phyloP scores from a whole-genome alignment of 2,888 invertebrate genomes.

The Agrilus cyanescens region DNA sequence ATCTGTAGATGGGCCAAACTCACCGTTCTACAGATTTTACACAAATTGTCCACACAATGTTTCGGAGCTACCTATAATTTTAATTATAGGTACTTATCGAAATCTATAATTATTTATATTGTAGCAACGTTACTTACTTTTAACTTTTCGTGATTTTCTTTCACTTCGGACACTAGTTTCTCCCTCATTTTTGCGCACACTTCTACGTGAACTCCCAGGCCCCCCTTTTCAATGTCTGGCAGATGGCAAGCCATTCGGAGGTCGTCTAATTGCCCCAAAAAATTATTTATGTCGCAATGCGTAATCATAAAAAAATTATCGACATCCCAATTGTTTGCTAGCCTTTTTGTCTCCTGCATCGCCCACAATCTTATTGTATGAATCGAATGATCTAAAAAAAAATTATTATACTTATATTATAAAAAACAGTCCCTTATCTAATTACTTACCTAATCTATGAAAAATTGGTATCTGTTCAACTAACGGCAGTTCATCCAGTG shows the following conservation, averaged over 20 bases:
- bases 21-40: conserved; percentile 62
- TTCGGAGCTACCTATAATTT: conserved; percentile 52
- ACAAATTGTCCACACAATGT: conserved; percentile 59
- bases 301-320: conserved; percentile 59
- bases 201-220: conserved; percentile 60
- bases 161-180: conserved; percentile 69
- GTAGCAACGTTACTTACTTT: conserved; percentile 41
- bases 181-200: conserved; percentile 72
- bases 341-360: conserved; percentile 54
- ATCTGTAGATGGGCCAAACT: conserved; percentile 72
- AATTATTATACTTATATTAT: background rate
- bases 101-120: background rate
- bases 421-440: background rate
- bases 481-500: conserved; percentile 63
- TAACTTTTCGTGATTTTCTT: conserved; percentile 59
- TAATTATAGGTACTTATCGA: background rate
- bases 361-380: conserved; percentile 73
- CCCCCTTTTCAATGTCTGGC: conserved; percentile 39
- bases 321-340: conserved; percentile 66
- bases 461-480: conserved; percentile 74
- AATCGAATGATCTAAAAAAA: conserved; percentile 56
- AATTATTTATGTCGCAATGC: conserved; percentile 51
- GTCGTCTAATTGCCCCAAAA: conserved; percentile 45
- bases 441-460: conserved; percentile 47
- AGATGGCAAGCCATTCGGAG: conserved; percentile 51